phyloP scores from a whole-genome alignment of 2,797 vertebrate genomes.

The Enteromius unitaeniatus region DNA sequence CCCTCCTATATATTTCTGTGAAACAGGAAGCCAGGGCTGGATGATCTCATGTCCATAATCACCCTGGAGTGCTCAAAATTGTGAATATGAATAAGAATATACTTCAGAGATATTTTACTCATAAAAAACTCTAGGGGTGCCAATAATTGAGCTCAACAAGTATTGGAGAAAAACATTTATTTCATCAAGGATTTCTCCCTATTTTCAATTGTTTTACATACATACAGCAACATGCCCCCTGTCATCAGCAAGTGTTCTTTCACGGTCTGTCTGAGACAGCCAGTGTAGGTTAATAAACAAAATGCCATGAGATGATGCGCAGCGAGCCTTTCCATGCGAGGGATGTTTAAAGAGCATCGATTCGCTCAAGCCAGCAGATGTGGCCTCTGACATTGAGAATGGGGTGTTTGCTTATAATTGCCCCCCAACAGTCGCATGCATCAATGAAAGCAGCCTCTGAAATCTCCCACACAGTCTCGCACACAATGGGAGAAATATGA shows the following conservation, averaged over 20 bases:
- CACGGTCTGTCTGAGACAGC: constrained; percentile 61
- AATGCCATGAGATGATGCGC: constrained; percentile 74
- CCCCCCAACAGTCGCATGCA: constrained; percentile 44
- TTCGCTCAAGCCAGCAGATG: constrained; percentile 68
- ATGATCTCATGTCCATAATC: too few relatives aligned
- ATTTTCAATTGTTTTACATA: too few relatives aligned
- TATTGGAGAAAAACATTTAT: too few relatives aligned
- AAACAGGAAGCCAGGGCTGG: too few relatives aligned
- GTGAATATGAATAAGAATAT: too few relatives aligned
- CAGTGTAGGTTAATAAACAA: constrained; percentile 63
- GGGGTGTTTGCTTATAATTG: constrained; percentile 65
- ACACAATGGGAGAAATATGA: constrained; percentile 3
- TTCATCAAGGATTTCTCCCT: too few relatives aligned
- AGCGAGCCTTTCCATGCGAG: constrained; percentile 70
- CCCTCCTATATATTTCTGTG: too few relatives aligned
- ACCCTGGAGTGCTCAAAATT: too few relatives aligned
- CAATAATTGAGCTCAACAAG: too few relatives aligned
- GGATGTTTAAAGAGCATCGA: constrained; percentile 71
- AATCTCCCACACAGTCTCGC: constrained; percentile 17
- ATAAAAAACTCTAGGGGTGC: too few relatives aligned
- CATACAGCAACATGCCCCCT: constrained; percentile 34
- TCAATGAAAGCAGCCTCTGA: constrained; percentile 33
- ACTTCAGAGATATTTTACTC: too few relatives aligned
- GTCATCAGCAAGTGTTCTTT: constrained; percentile 54
- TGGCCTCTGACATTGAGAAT: constrained; percentile 64